These are phyloP conservation scores for Prionchulus punctatus DNA, from an alignment of 2,888 invertebrate species.

Conservation along the genomic window DNA sequence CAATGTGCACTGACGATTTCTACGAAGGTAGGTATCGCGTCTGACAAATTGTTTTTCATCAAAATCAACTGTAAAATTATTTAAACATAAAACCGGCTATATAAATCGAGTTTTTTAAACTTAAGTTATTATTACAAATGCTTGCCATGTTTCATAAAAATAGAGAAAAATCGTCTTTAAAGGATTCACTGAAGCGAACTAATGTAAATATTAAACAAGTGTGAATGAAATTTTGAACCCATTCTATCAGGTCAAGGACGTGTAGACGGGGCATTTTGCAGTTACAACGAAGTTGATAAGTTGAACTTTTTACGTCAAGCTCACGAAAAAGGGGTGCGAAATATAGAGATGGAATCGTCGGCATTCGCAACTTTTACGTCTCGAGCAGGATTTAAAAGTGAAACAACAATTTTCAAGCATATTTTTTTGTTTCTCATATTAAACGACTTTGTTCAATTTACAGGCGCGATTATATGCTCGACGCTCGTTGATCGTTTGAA, in stretches of 20 bases:
- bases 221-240: too few relatives aligned
- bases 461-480: conserved; percentile 65
- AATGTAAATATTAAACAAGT: too few relatives aligned
- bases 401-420: too few relatives aligned
- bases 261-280: conserved; percentile 88
- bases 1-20: conserved; percentile 91
- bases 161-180: too few relatives aligned
- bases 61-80: too few relatives aligned
- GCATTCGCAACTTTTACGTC: conserved; percentile 83
- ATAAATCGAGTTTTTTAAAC: too few relatives aligned
- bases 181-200: too few relatives aligned
- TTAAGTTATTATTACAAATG: too few relatives aligned
- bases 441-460: too few relatives aligned
- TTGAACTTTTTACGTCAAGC: conserved; percentile 59
- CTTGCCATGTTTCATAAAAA: neutral
- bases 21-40: conserved; percentile 69
- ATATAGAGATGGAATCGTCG: conserved; percentile 92
- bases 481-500: conserved; percentile 70
- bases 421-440: too few relatives aligned
- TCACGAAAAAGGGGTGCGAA: conserved; percentile 54
- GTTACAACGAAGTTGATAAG: conserved; percentile 74
- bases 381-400: conserved; percentile 67
- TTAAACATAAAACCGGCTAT: too few relatives aligned
- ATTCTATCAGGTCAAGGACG: conserved; percentile 64
- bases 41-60: too few relatives aligned